Evolutionary conservation across 2,888 invertebrate species (phyloP).

Genomic region (Melitaea athalia): DNA sequence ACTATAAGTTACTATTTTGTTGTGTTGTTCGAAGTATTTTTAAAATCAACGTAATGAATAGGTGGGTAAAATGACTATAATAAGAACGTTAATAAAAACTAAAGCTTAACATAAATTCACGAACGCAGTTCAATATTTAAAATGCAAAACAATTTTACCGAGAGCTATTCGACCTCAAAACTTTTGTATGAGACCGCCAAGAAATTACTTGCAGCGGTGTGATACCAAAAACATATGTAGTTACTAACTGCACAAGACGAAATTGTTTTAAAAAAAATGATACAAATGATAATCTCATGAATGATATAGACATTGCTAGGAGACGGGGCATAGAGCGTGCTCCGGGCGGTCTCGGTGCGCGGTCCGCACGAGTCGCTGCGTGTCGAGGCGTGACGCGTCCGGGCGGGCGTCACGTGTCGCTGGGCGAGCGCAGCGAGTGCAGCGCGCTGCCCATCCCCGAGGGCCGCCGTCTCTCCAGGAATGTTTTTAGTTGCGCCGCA

Average conservation of each 20-base stretch:
- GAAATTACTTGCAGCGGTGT: constrained; percentile 2
- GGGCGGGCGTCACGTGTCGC: constrained; percentile 63
- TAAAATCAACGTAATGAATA: constrained; percentile 56
- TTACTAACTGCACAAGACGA: background rate
- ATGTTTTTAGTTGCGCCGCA: constrained; percentile 68
- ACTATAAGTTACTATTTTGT: constrained; percentile 20
- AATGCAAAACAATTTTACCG: background rate
- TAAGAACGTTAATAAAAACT: constrained; percentile 56
- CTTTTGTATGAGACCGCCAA: background rate
- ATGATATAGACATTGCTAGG: background rate
- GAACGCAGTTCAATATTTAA: constrained; percentile 8
- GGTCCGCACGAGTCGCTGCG: background rate
- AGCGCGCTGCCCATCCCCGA: constrained; percentile 67
- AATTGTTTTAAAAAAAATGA: background rate
- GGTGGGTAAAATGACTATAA: constrained; percentile 78
- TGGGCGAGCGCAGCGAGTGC: constrained; percentile 66
- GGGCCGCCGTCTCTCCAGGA: constrained; percentile 74
- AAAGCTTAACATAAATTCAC: constrained; percentile 54
- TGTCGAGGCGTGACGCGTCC: background rate
- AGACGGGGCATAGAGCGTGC: constrained; percentile 16
- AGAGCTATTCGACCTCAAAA: background rate
- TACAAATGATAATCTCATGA: background rate
- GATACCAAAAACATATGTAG: background rate
- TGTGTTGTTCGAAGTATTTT: constrained; percentile 47
- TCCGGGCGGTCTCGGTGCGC: background rate